A percentile compares a stretch with the other conserved stretches of the same genome.
Evolutionary conservation across 2,113 vertebrate species (phyloP).

Genomic region (Alethe castanea): DNA sequence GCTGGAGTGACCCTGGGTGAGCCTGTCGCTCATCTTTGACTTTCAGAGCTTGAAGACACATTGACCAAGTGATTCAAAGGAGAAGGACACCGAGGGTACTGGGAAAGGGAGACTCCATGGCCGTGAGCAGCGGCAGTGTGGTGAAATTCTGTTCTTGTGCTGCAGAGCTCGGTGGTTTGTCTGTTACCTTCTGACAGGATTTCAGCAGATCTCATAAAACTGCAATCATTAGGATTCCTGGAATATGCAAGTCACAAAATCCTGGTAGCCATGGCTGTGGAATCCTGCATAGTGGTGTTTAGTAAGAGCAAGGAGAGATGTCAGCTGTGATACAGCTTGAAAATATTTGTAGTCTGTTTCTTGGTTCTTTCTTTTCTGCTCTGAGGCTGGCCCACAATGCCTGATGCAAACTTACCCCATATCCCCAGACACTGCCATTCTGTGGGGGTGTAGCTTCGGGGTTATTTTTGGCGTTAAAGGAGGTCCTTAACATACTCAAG

Average conservation of each 20-base stretch:
- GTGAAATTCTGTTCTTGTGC: not conserved
- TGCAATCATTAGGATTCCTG: not conserved
- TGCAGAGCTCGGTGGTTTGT: not conserved
- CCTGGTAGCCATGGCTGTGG: fast-evolving
- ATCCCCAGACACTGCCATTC: not conserved
- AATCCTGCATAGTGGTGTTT: not conserved
- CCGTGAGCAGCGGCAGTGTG: not conserved
- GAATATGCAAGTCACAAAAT: not conserved
- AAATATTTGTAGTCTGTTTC: not conserved
- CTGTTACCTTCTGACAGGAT: not conserved
- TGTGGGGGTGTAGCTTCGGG: not conserved
- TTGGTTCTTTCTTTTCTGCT: not conserved
- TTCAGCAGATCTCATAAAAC: not conserved
- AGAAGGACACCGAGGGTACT: not conserved
- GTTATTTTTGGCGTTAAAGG: not conserved
- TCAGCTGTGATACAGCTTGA: not conserved
- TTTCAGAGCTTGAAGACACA: not conserved
- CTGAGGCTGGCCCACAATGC: not conserved
- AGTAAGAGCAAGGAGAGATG: not conserved
- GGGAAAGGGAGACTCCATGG: not conserved
- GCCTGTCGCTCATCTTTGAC: not conserved
- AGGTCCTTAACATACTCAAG: not conserved
- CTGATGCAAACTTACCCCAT: not conserved
- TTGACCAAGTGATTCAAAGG: not conserved
- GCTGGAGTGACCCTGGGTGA: not conserved